Conservation (phyloP, 2,888 invertebrate species). For the Julus scandinavius region DNA sequence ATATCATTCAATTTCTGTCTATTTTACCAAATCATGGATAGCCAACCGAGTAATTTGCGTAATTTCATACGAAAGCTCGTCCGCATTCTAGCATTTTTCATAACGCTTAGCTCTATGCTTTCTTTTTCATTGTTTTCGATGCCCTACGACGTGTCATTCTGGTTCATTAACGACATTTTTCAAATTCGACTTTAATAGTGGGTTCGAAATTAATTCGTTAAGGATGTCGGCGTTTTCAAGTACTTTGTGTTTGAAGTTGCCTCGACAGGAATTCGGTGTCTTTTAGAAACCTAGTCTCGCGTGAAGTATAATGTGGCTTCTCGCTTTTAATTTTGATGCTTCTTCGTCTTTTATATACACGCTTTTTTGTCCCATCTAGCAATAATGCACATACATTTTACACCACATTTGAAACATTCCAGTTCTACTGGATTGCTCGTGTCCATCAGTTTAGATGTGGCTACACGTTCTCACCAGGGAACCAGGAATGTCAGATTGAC, state of each 20-base stretch:
- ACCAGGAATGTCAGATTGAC: no score
- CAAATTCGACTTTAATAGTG: background rate
- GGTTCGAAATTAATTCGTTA: background rate
- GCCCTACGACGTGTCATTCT: constrained; percentile 12
- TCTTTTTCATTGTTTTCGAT: constrained; percentile 4
- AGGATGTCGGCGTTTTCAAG: background rate
- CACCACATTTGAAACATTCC: background rate
- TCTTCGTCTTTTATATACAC: background rate
- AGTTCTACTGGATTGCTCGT: background rate
- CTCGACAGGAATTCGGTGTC: background rate
- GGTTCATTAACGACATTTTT: background rate
- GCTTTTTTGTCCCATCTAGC: background rate
- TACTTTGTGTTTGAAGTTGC: background rate
- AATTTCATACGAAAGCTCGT: constrained; percentile 29
- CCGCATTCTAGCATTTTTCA: background rate
- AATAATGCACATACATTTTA: background rate
- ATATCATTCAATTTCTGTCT: constrained; percentile 30
- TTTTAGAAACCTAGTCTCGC: background rate
- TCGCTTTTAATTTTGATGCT: background rate
- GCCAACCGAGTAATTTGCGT: constrained; percentile 39
- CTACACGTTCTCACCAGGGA: no score
- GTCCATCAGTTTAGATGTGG: no score
- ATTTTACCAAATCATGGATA: constrained; percentile 42
- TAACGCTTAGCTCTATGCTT: background rate
- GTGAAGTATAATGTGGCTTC: background rate